These are phyloP conservation scores for Saturnia japonica DNA, from an alignment of 2,888 invertebrate species.

Conservation along the genomic window DNA sequence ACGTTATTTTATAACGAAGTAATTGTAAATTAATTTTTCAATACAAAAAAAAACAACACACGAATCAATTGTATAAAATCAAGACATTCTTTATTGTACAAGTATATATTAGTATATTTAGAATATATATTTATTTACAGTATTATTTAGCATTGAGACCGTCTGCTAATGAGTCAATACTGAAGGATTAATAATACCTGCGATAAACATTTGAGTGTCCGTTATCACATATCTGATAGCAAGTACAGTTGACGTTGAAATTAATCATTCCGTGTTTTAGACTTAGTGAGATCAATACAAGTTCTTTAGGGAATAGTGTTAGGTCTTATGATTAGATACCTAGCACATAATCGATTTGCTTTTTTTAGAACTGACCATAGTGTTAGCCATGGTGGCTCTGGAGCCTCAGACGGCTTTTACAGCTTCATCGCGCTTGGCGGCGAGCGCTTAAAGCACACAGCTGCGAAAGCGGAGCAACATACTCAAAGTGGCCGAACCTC, in stretches of 20 bases:
- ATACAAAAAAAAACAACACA: neutral
- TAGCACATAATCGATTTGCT: no score
- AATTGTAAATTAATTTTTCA: neutral
- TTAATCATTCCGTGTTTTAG: no score
- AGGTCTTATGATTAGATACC: no score
- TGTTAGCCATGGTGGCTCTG: no score
- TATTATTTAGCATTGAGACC: neutral
- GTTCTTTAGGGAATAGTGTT: no score
- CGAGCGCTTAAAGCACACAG: no score
- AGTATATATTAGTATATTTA: neutral
- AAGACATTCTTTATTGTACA: neutral
- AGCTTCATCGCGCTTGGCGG: no score
- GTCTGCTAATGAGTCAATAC: slow-evolving; percentile 9
- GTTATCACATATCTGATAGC: slow-evolving; percentile 17
- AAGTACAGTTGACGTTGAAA: slow-evolving; percentile 14
- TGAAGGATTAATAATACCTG: slow-evolving; percentile 9
- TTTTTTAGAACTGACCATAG: no score
- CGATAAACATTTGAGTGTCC: slow-evolving; percentile 4
- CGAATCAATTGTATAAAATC: neutral
- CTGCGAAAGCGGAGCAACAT: no score
- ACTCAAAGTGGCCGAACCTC: no score
- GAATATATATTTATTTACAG: neutral
- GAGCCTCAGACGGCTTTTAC: no score
- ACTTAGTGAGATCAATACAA: no score
- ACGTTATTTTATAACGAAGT: neutral